phyloP scores from a whole-genome alignment of 2,113 vertebrate genomes.

The Cyprinodon variegatus region DNA sequence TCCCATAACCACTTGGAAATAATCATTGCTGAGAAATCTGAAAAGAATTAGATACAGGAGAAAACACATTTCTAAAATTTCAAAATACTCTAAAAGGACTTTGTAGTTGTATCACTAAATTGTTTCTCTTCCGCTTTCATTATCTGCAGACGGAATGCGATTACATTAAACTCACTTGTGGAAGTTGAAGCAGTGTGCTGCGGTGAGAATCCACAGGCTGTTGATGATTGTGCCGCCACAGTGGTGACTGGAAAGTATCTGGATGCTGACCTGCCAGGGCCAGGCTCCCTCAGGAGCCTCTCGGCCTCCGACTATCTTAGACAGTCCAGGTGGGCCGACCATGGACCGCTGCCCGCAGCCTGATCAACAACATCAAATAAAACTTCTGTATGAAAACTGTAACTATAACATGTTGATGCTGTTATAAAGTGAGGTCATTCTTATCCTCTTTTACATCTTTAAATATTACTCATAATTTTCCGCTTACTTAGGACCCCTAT shows the following conservation, averaged over 20 bases:
- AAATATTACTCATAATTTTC: no score
- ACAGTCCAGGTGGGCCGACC: slow-evolving; percentile 16
- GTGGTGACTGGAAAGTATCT: slow-evolving; percentile 32
- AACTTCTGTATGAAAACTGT: background rate
- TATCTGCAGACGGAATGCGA: background rate
- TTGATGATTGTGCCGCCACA: slow-evolving; percentile 61
- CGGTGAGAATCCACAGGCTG: slow-evolving; percentile 54
- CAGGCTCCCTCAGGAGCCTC: slow-evolving; percentile 60
- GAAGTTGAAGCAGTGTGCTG: slow-evolving; percentile 65
- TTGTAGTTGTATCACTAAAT: no score
- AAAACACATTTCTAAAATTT: background rate
- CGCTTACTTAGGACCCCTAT: no score
- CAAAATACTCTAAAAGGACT: no score
- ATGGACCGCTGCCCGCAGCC: slow-evolving; percentile 56
- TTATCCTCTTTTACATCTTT: no score
- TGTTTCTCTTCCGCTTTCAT: background rate
- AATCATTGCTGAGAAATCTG: background rate
- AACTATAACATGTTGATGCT: background rate
- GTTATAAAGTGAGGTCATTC: background rate
- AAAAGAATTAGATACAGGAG: slow-evolving; percentile 1
- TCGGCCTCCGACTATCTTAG: slow-evolving; percentile 61
- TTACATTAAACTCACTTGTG: slow-evolving; percentile 19
- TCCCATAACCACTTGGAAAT: slow-evolving; percentile 53
- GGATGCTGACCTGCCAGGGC: slow-evolving; percentile 76
- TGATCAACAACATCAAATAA: background rate